Base-by-base conservation (phyloP, 2,888 invertebrate genomes). In the Schizaphis graminum region DNA sequence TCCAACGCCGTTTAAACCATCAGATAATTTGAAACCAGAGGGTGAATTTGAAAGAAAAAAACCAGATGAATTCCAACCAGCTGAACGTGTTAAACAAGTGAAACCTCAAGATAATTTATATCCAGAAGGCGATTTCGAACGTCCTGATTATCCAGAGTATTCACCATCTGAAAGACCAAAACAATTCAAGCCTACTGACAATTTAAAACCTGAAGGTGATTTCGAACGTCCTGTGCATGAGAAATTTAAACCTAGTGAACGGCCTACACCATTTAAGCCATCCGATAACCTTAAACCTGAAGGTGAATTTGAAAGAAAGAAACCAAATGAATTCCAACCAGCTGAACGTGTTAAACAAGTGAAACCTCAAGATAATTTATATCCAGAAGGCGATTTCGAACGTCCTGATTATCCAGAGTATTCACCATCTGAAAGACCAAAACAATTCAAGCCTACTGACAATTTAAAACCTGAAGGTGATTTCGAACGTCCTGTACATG, bases 361-460 rank as follows among this genome's bases (percentile, higher is more conserved):
- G 10, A 49, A 49, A 11, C 49, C 49, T 11, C 10, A 49, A 49
- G 49, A 49, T 11, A 97, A 97, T 94, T 94, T 96, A 3, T 95
- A 95, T 77, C 96, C 96, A 94, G 96, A 96, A 95, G 96, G 96
- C 8, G 95, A 96, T 21, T 96, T 96, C 41, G 96, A 96, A 95
- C 96, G 96, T 85, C 96, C 96, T 0, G 87, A 88, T 21, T 35
- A 44, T 21, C 53, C 49, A 93, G 96, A 96, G n/a, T 96, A 96
- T 3, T 96, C 96, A 41, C 96, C 96, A 92, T 97, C 97, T 16
- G 97, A 97, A 95, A 96, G 97, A 93, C 96, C 96, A 3, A 97
- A 97, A 94, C 96, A 97, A 3, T 96, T 97, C 10, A 96, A 95
- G 95, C 97, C 97, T 95, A 97, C 97, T 95, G 97, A 97, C 13